A percentile compares a stretch with the other conserved stretches of the same genome.
Evolutionary conservation across 2,113 vertebrate species (phyloP).

Genomic region (Salvelinus alpinus): DNA sequence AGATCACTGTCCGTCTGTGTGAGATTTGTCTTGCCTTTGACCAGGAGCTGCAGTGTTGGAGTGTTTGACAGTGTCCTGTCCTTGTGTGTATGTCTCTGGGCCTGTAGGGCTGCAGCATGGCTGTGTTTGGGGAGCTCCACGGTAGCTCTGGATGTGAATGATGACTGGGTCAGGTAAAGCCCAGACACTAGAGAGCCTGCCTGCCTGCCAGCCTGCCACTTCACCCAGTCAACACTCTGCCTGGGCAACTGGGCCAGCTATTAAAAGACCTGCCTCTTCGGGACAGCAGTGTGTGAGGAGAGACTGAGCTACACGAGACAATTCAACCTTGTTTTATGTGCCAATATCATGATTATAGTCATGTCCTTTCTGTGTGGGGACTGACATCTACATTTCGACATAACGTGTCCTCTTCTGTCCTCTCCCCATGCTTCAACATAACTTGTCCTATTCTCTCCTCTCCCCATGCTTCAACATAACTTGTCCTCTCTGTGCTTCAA

Average conservation of each 20-base stretch:
- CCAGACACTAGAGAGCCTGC: background rate
- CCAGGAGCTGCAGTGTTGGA: background rate
- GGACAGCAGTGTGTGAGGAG: slow-evolving; percentile 11
- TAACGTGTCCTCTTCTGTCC: too few species aligned
- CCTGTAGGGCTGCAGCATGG: slow-evolving; percentile 14
- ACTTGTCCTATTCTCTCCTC: too few species aligned
- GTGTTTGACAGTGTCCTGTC: slow-evolving; percentile 9
- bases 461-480: too few species aligned
- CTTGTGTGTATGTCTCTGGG: slow-evolving; percentile 11
- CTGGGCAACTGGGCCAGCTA: background rate
- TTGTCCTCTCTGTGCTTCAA: too few species aligned
- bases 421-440: too few species aligned
- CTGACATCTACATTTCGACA: too few species aligned
- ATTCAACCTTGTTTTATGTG: too few species aligned
- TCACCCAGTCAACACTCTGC: too few species aligned
- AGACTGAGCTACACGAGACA: too few species aligned
- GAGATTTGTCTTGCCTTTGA: background rate
- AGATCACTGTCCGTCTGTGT: too few species aligned
- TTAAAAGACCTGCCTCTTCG: background rate
- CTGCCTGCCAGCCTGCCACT: background rate
- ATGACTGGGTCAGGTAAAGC: background rate
- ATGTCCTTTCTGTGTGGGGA: too few species aligned
- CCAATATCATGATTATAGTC: too few species aligned
- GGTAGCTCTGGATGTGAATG: slow-evolving; percentile 9
- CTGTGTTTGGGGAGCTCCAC: slow-evolving; percentile 16